phyloP scores from a whole-genome alignment of 1,140 invertebrate genomes.

The Drosophila busckii region DNA sequence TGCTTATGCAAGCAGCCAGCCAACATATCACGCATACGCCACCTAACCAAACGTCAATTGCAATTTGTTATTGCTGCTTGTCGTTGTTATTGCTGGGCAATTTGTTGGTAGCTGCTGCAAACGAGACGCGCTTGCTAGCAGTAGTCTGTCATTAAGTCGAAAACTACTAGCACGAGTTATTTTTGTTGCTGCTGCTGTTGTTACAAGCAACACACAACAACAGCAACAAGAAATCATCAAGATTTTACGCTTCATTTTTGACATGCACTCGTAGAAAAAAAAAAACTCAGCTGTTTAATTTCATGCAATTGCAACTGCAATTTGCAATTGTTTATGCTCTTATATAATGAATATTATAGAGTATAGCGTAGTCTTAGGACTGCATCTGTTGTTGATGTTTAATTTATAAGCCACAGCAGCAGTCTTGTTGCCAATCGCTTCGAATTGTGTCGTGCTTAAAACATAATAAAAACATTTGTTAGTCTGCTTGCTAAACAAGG shows the following conservation, averaged over 20 bases:
- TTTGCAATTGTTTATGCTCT: no score
- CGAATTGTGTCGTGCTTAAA: slow-evolving; percentile 37
- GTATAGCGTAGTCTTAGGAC: no score
- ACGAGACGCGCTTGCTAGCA: slow-evolving; percentile 53
- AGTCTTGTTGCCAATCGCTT: no score
- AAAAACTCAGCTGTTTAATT: no score
- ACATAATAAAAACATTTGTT: not conserved
- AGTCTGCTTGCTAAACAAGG: slow-evolving; percentile 8
- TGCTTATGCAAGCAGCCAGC: slow-evolving; percentile 8
- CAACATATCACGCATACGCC: slow-evolving; percentile 60
- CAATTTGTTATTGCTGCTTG: slow-evolving; percentile 35
- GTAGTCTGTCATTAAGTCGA: slow-evolving; percentile 45
- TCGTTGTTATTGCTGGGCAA: slow-evolving; percentile 33
- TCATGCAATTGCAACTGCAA: no score
- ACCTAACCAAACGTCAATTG: slow-evolving; percentile 48
- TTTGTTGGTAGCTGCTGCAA: slow-evolving; percentile 59
- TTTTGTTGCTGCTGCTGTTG: slow-evolving; percentile 1
- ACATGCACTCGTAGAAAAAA: no score
- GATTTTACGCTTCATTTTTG: slow-evolving; percentile 9
- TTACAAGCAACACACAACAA: not conserved
- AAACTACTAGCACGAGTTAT: slow-evolving; percentile 19
- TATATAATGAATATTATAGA: no score
- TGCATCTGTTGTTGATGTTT: no score
- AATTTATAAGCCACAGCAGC: no score
- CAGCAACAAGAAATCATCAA: not conserved